These are phyloP conservation scores for Blastobasis lacticolella DNA, from an alignment of 2,888 invertebrate species.

Conservation along the genomic window DNA sequence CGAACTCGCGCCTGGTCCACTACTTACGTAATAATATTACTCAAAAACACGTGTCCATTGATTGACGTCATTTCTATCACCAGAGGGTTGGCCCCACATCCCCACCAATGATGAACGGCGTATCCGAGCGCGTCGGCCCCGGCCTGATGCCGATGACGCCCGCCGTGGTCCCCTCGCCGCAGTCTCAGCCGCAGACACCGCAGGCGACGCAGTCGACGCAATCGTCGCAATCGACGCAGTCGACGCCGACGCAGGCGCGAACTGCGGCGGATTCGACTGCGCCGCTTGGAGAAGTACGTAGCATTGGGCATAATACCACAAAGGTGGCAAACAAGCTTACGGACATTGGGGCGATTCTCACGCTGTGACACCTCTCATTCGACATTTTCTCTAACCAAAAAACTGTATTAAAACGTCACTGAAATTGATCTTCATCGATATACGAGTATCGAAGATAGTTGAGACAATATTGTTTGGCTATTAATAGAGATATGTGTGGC, in stretches of 20 bases:
- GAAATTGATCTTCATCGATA: too few relatives aligned
- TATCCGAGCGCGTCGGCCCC: constrained; percentile 26
- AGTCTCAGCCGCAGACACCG: constrained; percentile 4
- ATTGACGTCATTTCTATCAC: neutral
- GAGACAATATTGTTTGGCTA: too few relatives aligned
- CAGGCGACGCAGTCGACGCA: neutral
- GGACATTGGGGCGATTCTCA: too few relatives aligned
- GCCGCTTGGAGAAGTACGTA: constrained; percentile 28
- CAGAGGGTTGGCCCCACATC: constrained; percentile 20
- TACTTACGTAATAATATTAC: too few relatives aligned
- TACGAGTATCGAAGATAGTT: too few relatives aligned
- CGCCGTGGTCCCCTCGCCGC: constrained; percentile 21
- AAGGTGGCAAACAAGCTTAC: too few relatives aligned
- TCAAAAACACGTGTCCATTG: too few relatives aligned
- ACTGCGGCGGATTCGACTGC: constrained; percentile 14
- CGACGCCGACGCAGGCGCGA: neutral
- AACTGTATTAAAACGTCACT: too few relatives aligned
- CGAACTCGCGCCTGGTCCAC: too few relatives aligned
- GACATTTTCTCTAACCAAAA: too few relatives aligned
- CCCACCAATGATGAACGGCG: constrained; percentile 42
- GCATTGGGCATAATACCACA: neutral
- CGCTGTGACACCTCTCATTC: too few relatives aligned
- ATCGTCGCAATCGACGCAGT: neutral
- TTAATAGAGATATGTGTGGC: too few relatives aligned
- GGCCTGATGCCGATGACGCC: constrained; percentile 10